These are phyloP conservation scores for Zosterops japonicus DNA, from an alignment of 2,113 vertebrate species.

Conservation along the genomic window DNA sequence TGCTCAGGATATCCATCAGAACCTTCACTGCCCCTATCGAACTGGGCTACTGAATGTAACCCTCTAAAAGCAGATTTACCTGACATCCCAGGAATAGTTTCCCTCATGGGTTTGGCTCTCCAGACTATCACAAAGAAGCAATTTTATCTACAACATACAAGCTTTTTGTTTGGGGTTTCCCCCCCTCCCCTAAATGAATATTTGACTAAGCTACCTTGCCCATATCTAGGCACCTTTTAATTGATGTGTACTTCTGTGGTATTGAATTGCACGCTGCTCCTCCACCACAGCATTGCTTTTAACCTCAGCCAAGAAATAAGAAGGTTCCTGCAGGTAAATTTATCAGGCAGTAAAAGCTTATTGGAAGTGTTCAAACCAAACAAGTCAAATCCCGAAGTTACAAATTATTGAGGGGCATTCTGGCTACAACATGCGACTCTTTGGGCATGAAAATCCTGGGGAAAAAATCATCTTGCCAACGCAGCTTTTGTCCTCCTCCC, in stretches of 20 bases:
- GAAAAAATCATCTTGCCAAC: neutral
- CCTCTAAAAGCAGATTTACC: neutral
- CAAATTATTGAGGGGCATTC: neutral
- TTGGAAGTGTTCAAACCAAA: neutral
- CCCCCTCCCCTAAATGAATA: neutral
- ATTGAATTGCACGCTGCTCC: neutral
- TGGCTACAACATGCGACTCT: neutral
- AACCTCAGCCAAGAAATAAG: neutral
- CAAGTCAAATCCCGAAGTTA: neutral
- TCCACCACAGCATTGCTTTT: slow-evolving; percentile 5
- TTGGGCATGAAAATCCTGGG: neutral
- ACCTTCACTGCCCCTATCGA: neutral
- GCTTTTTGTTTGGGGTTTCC: neutral
- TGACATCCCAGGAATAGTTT: neutral
- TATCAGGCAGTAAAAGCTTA: neutral
- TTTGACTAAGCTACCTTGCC: neutral
- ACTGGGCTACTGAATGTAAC: neutral
- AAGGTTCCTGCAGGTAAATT: neutral
- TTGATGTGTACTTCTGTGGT: neutral
- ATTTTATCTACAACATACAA: neutral
- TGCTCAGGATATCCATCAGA: neutral
- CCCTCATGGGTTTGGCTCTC: neutral
- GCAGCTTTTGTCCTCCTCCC: neutral
- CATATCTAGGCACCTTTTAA: slow-evolving; percentile 11
- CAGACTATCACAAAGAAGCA: neutral